Base-by-base conservation (phyloP, 2,888 invertebrate genomes). In the Coenonympha glycerion region DNA sequence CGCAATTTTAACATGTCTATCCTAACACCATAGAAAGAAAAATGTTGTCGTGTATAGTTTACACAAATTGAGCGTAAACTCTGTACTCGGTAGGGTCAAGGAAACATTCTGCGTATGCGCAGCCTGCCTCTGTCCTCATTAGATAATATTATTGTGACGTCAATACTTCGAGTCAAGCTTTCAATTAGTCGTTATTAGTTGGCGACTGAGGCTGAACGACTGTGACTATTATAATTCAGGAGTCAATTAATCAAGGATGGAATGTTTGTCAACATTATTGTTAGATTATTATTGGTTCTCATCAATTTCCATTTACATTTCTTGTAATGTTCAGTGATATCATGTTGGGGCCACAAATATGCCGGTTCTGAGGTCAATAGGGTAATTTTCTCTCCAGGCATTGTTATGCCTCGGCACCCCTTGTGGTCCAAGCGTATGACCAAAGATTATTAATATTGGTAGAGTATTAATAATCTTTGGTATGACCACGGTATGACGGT, bases 61-160 rank as follows among this genome's bases (percentile, higher is more conserved):
- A 18, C n/a, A 9, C 9, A 2, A 19, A 19, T n/a, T 19, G 34
- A 34, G 34, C 18, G 9, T 19, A 34, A 34, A 19, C 18, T 34
- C n/a, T n/a, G n/a, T n/a, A n/a, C n/a, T n/a, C 41, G 9, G n/a
- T n/a, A 22, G 41, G 41, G 26, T 41, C 41, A 41, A 41, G 41
- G 26, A 41, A 41, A 41, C 5, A 9, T n/a, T 40, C n/a, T 40
- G 41, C 41, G 41, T 28, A 28, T 18, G 4, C 15, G 9, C 5
- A 41, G 28, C 9, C 45, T 31, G 22, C 18, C 41, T 40, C 28
- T 39, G 49, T 42, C 49, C 52, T 50, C 52, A 48, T 47, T 53
- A n/a, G n/a, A n/a, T 51, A 54, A 49, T 11, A n/a, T 6, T 49
- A 48, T 9, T 19, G 30, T 53, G 52, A 57, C 52, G 55, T 49